phyloP scores from a whole-genome alignment of 2,797 vertebrate species.

The Okamejei kenojei region DNA sequence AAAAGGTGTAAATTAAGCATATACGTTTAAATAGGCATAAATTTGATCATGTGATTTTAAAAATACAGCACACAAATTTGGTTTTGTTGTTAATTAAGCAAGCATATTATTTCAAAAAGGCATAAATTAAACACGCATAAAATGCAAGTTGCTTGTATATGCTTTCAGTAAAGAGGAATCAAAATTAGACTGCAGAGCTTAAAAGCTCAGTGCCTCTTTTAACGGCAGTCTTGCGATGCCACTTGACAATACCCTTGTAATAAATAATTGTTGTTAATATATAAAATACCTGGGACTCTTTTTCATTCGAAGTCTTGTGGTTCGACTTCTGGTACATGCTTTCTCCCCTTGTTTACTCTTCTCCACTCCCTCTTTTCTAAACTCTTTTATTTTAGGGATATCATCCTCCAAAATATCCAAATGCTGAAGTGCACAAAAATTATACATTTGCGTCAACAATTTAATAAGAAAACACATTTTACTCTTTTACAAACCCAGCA shows the following conservation, averaged over 20 bases:
- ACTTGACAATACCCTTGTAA: no score
- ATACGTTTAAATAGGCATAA: no score
- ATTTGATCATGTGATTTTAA: no score
- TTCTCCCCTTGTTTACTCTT: slow-evolving; percentile 2
- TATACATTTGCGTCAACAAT: background rate
- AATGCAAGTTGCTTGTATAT: no score
- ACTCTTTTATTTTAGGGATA: slow-evolving; percentile 43
- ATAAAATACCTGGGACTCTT: background rate
- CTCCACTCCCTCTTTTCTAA: slow-evolving; percentile 44
- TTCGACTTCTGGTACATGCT: background rate
- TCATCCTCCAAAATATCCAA: slow-evolving; percentile 51
- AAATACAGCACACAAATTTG: no score
- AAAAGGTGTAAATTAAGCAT: no score
- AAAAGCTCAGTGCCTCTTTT: background rate
- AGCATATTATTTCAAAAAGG: no score
- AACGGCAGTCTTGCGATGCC: background rate
- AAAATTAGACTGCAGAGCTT: background rate
- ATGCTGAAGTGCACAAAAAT: slow-evolving; percentile 54
- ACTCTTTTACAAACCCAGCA: background rate
- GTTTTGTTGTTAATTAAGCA: no score
- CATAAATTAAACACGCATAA: no score
- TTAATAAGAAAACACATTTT: background rate
- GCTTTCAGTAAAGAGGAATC: background rate
- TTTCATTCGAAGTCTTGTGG: slow-evolving; percentile 16
- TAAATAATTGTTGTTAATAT: background rate